Evolutionary conservation across 2,113 vertebrate genomes (phyloP).

Genomic region (Rhinogobius similis): DNA sequence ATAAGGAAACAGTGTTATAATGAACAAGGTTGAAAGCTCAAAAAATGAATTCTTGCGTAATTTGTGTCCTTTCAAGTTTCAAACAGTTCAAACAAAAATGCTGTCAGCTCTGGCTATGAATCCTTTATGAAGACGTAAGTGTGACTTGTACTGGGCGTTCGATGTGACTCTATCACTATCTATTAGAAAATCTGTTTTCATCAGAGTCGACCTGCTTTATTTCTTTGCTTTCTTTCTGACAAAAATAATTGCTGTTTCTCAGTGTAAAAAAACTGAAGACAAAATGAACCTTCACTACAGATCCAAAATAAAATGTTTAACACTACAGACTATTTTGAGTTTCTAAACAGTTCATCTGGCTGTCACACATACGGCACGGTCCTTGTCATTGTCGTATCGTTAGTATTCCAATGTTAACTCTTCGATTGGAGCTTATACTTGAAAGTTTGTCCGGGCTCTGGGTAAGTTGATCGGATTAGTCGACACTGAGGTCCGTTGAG

Average conservation of each 20-base stretch:
- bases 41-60: too few species aligned
- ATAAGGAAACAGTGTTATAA: too few species aligned
- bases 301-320: neutral
- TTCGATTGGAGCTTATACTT: conserved; percentile 75
- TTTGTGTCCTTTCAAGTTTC: too few species aligned
- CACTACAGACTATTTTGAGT: neutral
- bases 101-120: neutral
- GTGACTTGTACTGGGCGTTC: neutral
- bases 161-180: neutral
- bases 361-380: neutral
- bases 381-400: neutral
- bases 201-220: too few species aligned
- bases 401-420: neutral
- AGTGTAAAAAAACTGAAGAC: neutral
- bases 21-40: too few species aligned
- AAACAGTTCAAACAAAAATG: neutral
- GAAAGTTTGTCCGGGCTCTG: conserved; percentile 94
- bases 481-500: conserved; percentile 84
- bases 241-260: too few species aligned
- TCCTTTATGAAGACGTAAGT: neutral
- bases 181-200: too few species aligned
- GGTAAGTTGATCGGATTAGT: conserved; percentile 82
- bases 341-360: too few species aligned
- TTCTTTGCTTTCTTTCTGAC: too few species aligned
- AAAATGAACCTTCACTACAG: neutral